Conservation (phyloP, 2,797 vertebrate species). For the Falco berigora region DNA sequence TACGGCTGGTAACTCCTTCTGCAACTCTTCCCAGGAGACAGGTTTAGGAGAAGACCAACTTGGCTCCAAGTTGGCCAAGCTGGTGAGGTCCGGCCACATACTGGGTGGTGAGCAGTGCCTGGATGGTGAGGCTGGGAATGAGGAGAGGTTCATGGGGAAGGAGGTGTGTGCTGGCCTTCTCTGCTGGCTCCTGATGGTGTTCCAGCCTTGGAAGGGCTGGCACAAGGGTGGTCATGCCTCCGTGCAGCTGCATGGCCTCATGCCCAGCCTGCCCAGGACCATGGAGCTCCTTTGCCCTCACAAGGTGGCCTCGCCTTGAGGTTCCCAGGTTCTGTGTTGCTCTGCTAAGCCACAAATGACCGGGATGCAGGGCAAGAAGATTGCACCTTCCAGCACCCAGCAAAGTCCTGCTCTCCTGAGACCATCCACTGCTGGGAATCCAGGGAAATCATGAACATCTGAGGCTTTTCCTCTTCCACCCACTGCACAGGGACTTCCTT, state of each 20-base stretch:
- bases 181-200: not conserved
- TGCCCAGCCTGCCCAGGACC: not conserved
- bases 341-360: not conserved
- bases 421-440: not conserved
- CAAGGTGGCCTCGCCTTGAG: not conserved
- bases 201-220: not conserved
- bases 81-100: not conserved
- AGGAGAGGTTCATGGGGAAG: not conserved
- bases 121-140: not conserved
- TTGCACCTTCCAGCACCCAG: not conserved
- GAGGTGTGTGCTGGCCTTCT: not conserved
- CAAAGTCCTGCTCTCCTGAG: not conserved
- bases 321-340: not conserved
- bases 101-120: not conserved
- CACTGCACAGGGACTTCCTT: not conserved
- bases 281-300: rapidly evolving
- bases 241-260: rapidly evolving
- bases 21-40: not conserved
- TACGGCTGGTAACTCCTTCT: not conserved
- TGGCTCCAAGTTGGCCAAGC: not conserved
- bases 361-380: not conserved
- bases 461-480: not conserved
- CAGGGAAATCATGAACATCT: not conserved
- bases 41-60: not conserved
- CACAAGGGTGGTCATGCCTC: not conserved